Conservation (phyloP, 2,113 vertebrate genomes). For the Nesospiza acunhae region DNA sequence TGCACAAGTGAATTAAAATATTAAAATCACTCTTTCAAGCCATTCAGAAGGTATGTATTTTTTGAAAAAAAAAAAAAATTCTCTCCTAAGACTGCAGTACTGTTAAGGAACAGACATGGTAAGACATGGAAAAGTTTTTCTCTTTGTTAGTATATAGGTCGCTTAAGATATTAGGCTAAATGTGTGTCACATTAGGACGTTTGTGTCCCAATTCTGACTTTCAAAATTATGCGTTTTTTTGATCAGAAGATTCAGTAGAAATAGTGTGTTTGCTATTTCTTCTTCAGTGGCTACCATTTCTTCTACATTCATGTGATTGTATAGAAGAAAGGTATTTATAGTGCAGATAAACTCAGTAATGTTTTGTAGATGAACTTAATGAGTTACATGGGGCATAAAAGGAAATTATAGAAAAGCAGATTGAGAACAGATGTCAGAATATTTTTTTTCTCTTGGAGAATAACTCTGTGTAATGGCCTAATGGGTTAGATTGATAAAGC, state of each 20-base stretch:
- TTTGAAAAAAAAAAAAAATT: neutral
- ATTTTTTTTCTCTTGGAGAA: neutral
- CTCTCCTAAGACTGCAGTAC: neutral
- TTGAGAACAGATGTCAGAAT: slow-evolving; percentile 29
- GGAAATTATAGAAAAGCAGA: neutral
- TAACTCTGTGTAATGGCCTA: neutral
- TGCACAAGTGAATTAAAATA: neutral
- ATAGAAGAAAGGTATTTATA: neutral
- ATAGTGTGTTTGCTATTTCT: neutral
- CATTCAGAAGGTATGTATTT: neutral
- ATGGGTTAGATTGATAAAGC: slow-evolving; percentile 4
- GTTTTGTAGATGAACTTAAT: slow-evolving; percentile 21
- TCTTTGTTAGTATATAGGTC: neutral
- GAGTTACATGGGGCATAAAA: slow-evolving; percentile 17
- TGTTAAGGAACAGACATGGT: neutral
- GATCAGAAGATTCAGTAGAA: neutral
- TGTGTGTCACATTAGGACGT: neutral
- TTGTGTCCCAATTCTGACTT: neutral
- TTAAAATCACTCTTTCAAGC: neutral
- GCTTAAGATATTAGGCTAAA: neutral
- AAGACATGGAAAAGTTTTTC: neutral
- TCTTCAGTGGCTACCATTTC: neutral
- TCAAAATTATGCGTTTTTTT: neutral
- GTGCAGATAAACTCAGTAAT: neutral
- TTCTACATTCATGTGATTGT: neutral